These are phyloP conservation scores for Aselliscus stoliczkanus DNA, from an alignment of 2,797 vertebrate species.

Conservation along the genomic window DNA sequence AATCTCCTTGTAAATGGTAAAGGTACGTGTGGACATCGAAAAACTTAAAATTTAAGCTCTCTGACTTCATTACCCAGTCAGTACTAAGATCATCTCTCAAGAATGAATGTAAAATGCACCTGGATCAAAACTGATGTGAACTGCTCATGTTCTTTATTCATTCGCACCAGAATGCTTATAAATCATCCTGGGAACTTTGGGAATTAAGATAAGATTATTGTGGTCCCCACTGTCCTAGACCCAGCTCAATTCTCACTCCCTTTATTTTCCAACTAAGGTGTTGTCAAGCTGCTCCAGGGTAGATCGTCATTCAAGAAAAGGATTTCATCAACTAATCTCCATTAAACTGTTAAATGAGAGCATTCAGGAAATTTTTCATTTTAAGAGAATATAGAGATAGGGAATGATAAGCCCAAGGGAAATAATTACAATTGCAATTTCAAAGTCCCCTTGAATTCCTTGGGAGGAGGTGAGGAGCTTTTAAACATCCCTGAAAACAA, in stretches of 20 bases:
- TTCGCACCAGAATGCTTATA: background rate
- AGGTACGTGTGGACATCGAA: background rate
- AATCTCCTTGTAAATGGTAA: background rate
- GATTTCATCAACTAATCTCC: background rate
- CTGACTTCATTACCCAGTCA: background rate
- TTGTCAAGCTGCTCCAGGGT: background rate
- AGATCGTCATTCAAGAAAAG: background rate
- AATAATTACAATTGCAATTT: background rate
- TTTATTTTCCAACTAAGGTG: background rate
- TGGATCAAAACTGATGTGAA: background rate
- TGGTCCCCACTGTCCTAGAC: background rate
- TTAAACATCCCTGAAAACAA: background rate
- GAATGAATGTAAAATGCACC: background rate
- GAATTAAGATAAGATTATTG: background rate
- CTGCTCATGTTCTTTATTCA: background rate
- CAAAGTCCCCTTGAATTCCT: background rate
- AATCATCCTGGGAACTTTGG: background rate
- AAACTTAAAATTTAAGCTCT: background rate
- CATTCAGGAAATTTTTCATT: background rate
- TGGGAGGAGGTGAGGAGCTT: background rate
- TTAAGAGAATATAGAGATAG: background rate
- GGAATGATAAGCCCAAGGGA: background rate
- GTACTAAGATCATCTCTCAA: background rate
- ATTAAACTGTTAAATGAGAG: background rate
- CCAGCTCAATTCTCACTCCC: background rate